phyloP scores from a whole-genome alignment of 2,797 vertebrate genomes.

The Morus bassanus region DNA sequence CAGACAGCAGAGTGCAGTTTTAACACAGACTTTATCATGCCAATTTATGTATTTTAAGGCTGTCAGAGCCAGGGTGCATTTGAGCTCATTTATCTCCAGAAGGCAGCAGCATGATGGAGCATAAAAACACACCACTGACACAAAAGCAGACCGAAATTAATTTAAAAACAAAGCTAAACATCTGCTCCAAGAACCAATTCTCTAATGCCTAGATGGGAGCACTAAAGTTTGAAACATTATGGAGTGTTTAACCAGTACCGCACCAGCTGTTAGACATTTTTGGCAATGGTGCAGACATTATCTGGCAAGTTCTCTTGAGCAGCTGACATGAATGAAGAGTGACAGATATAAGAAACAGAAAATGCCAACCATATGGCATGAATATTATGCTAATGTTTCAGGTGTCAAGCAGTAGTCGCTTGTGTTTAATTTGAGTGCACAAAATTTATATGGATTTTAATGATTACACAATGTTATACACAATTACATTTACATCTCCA shows the following conservation, averaged over 20 bases:
- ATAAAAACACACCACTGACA: slow-evolving; percentile 1
- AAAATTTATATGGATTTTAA: slow-evolving; percentile 58
- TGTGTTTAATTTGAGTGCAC: slow-evolving; percentile 41
- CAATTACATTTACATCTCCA: slow-evolving; percentile 53
- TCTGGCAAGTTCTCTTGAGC: slow-evolving; percentile 48
- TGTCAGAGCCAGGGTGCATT: neutral
- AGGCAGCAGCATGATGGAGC: neutral
- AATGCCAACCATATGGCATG: slow-evolving; percentile 67
- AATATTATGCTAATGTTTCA: slow-evolving; percentile 61
- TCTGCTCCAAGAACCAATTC: slow-evolving; percentile 35
- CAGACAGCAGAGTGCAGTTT: neutral
- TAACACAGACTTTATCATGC: neutral
- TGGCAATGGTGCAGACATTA: slow-evolving; percentile 51
- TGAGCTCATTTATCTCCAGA: slow-evolving; percentile 1
- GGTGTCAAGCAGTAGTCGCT: slow-evolving; percentile 34
- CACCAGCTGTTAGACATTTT: slow-evolving; percentile 61
- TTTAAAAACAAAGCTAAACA: slow-evolving; percentile 56
- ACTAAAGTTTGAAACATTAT: slow-evolving; percentile 45
- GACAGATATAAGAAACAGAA: slow-evolving; percentile 66
- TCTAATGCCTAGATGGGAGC: neutral
- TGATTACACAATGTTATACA: slow-evolving; percentile 49
- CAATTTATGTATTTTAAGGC: neutral
- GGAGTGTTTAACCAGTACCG: slow-evolving; percentile 30
- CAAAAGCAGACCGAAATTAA: slow-evolving; percentile 40
- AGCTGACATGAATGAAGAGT: slow-evolving; percentile 66